A percentile compares a stretch with the other conserved stretches of the same genome.
Conservation (phyloP, 2,888 invertebrate species). For the Drosophila multiciliata region DNA sequence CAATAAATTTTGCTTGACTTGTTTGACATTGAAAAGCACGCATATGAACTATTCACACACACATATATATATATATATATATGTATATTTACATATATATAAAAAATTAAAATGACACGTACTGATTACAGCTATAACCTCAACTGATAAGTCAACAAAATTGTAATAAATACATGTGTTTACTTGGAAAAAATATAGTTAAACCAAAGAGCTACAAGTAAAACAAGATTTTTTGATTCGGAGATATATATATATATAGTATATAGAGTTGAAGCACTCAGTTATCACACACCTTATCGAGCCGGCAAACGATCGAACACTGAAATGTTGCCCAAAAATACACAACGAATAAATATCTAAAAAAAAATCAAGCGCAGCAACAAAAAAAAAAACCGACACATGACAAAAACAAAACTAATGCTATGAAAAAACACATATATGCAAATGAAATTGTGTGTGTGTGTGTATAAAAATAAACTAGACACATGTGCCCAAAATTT, state of each 20-base stretch:
- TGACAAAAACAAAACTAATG: slow-evolving; percentile 51
- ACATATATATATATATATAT: slow-evolving; percentile 2
- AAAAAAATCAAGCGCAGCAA: slow-evolving; percentile 11
- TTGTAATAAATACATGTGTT: slow-evolving; percentile 13
- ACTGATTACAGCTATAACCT: slow-evolving; percentile 12
- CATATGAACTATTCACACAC: slow-evolving; percentile 10
- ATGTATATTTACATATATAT: background rate
- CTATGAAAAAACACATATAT: slow-evolving; percentile 56
- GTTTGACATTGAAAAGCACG: slow-evolving; percentile 75
- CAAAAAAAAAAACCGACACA: slow-evolving; percentile 34
- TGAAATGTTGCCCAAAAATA: slow-evolving; percentile 47
- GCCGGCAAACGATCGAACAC: slow-evolving; percentile 71
- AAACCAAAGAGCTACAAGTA: background rate
- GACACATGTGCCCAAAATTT: slow-evolving; percentile 56
- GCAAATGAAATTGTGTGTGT: slow-evolving; percentile 5
- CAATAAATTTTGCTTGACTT: slow-evolving; percentile 58
- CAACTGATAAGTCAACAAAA: slow-evolving; percentile 21
- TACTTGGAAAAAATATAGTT: background rate
- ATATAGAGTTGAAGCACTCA: slow-evolving; percentile 23
- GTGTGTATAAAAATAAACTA: slow-evolving; percentile 64
- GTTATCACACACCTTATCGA: slow-evolving; percentile 63
- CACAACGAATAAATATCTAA: slow-evolving; percentile 48
- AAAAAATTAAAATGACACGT: background rate
- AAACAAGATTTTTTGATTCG: too few species aligned
- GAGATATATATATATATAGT: background rate